Evolutionary conservation across 1,140 invertebrate genomes (phyloP), one percentile per base, ranked within the genome.

Genomic region (Lasaia peninsularis): DNA sequence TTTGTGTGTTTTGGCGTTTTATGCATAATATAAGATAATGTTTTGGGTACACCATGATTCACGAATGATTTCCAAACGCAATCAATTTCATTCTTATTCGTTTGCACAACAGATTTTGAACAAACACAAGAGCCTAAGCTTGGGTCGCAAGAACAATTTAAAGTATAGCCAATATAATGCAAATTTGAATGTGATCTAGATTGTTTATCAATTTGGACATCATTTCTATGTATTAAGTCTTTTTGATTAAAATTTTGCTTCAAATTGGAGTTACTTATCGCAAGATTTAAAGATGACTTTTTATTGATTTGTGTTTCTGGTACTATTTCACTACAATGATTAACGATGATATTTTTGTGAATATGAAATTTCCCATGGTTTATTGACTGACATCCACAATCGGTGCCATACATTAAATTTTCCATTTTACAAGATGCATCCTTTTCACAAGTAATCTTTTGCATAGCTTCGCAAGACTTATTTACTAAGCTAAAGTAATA

Each of bases 121-220:
- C 80, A 83, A 16, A 69, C 33, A 60, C 80, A 86, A n/a, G 65
- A 55, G n/a, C 74, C 75, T 20, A 85, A 60, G 33, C 51, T 58
- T 49, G 52, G 57, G 50, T 81, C 67, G 65, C 80, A 84, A 44
- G 68, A 63, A 73, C 76, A 84, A 61, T 76, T 75, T 35, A 84
- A 56, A 7, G 79, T 87, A 55, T 66, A 77, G 2, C 81, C 79
- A 33, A 81, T 66, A 56, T 80, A 81, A 12, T 78, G 73, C 8
- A 28, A 28, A 28, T 7, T 28, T 21, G 52, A 33, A 34, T 54
- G 44, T 16, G 21, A 14, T 35, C 53, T 28, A 24, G 11, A 6
- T 16, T 56, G 21, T 10, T 57, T 52, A 11, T 31, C 14, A 7
- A 20, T 24, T 52, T 20, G 49, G 40, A 40, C 14, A 0, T 54